Evolutionary conservation across 2,888 invertebrate species (phyloP).

Genomic region (Rhabditoides inermis): DNA sequence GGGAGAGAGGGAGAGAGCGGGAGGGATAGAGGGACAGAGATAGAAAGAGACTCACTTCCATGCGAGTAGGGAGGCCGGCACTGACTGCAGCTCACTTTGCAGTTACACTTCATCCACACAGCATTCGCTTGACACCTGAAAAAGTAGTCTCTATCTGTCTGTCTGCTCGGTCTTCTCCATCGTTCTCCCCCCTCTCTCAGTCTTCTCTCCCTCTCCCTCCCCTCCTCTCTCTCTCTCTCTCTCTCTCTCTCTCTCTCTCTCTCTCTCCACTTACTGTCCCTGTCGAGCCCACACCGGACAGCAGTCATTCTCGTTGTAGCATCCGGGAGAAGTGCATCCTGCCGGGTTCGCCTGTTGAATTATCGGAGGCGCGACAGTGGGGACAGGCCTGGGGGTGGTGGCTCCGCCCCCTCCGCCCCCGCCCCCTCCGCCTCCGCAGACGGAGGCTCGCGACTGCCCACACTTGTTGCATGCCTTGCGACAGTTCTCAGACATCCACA

Average conservation of each 20-base stretch:
- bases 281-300: constrained; percentile 36
- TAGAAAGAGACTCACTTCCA: constrained; percentile 16
- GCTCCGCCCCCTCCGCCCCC: not conserved
- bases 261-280: constrained; percentile 15
- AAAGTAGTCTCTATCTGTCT: not conserved
- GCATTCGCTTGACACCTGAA: constrained; percentile 13
- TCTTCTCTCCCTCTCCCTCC: constrained; percentile 31
- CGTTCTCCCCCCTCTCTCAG: not conserved
- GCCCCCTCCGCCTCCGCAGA: constrained; percentile 13
- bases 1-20: not conserved
- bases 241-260: not conserved
- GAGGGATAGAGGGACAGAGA: not conserved
- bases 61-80: constrained; percentile 34
- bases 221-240: constrained; percentile 6
- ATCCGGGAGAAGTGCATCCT: constrained; percentile 25
- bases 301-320: constrained; percentile 44
- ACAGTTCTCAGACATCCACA: constrained; percentile 48
- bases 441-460: constrained; percentile 14
- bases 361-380: not conserved
- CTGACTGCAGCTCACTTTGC: constrained; percentile 36
- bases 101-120: constrained; percentile 37
- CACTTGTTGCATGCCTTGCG: constrained; percentile 32
- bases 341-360: not conserved
- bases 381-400: constrained; percentile 8
- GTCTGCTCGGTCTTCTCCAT: not conserved